Conservation (phyloP, 2,888 invertebrate species). For the Sinelater perroti region DNA sequence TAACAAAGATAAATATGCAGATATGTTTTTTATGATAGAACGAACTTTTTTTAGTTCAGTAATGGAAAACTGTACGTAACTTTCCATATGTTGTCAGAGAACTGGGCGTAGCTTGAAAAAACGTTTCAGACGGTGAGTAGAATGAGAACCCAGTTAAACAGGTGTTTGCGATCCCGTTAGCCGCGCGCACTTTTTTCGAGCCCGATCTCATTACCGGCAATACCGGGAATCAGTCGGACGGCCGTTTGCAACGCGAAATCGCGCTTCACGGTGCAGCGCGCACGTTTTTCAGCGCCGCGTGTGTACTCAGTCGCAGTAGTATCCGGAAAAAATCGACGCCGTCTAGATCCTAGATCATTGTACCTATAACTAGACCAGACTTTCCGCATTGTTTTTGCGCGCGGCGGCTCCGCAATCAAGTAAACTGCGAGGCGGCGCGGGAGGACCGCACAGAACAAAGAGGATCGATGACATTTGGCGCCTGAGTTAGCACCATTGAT, state of each 20-base stretch:
- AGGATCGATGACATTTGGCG: constrained; percentile 36
- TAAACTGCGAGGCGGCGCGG: constrained; percentile 22
- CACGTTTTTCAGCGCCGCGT: constrained; percentile 1
- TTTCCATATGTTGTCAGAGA: too few relatives aligned
- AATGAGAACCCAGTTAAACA: too few relatives aligned
- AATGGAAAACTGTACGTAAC: too few relatives aligned
- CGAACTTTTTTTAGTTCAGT: too few relatives aligned
- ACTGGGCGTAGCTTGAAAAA: too few relatives aligned
- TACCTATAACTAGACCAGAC: constrained; percentile 10
- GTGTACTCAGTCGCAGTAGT: constrained; percentile 15
- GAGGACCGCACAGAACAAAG: constrained; percentile 30
- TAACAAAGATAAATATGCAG: too few relatives aligned
- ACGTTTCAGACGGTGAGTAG: too few relatives aligned
- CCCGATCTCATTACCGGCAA: too few relatives aligned
- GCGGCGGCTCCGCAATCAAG: constrained; percentile 21
- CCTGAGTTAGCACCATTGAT: constrained; percentile 35
- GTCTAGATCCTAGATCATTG: constrained; percentile 4
- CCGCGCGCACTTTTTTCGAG: too few relatives aligned
- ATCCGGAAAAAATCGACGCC: constrained; percentile 1
- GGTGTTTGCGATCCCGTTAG: too few relatives aligned
- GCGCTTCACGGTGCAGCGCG: constrained; percentile 13
- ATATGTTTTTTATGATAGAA: too few relatives aligned
- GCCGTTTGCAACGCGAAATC: constrained; percentile 18
- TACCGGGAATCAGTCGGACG: constrained; percentile 3
- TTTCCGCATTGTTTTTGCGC: constrained; percentile 1